phyloP scores from a whole-genome alignment of 2,888 invertebrate genomes.

The Carabus problematicus region DNA sequence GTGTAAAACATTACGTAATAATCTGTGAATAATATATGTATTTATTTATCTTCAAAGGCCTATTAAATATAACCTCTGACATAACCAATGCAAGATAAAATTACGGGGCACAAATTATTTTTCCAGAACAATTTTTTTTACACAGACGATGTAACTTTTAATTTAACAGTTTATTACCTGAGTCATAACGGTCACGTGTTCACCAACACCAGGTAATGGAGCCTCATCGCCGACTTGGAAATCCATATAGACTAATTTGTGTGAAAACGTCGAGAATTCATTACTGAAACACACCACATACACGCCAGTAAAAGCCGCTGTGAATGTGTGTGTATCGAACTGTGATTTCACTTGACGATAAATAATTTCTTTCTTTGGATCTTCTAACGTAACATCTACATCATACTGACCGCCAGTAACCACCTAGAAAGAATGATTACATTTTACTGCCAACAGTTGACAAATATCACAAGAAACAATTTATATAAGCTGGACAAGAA shows the following conservation, averaged over 20 bases:
- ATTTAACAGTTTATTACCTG: no score
- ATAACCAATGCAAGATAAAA: no score
- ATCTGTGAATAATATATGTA: no score
- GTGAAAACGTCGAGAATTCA: slow-evolving; percentile 98
- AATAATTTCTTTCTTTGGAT: slow-evolving; percentile 85
- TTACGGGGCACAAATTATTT: no score
- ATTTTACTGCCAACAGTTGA: not conserved
- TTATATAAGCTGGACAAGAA: no score
- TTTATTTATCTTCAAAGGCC: no score
- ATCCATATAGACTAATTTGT: slow-evolving; percentile 98
- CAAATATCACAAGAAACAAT: not conserved
- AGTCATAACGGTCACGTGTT: slow-evolving; percentile 91
- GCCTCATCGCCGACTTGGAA: slow-evolving; percentile 94
- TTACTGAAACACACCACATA: slow-evolving; percentile 96
- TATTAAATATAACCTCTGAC: no score
- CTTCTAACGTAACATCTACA: slow-evolving; percentile 90
- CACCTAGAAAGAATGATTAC: slow-evolving; percentile 70
- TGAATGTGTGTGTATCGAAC: slow-evolving; percentile 92
- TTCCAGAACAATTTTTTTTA: no score
- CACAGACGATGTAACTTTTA: no score
- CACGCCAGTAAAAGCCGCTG: slow-evolving; percentile 74
- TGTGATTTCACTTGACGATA: slow-evolving; percentile 94
- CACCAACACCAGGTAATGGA: slow-evolving; percentile 82
- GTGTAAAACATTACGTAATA: no score
- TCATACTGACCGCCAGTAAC: slow-evolving; percentile 99